A percentile compares a stretch with the other conserved stretches of the same genome.
Conservation (phyloP, 2,888 invertebrate genomes). For the Achlya flavicornis region DNA sequence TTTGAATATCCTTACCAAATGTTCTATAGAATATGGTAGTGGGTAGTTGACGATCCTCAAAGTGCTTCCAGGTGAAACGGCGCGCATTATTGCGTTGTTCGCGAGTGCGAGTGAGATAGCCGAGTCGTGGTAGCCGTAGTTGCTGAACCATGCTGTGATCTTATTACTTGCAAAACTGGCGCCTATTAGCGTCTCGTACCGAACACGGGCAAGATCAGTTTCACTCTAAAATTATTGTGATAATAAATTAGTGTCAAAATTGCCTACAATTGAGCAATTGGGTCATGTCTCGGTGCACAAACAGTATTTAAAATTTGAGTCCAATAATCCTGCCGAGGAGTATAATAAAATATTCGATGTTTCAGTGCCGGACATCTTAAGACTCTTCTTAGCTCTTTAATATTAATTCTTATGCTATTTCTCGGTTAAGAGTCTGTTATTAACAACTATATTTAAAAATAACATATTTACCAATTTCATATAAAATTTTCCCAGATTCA, state of each 20-base stretch:
- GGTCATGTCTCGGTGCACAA: too few relatives aligned
- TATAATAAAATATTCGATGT: too few relatives aligned
- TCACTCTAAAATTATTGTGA: constrained; percentile 48
- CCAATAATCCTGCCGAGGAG: too few relatives aligned
- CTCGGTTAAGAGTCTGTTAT: too few relatives aligned
- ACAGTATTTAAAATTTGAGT: too few relatives aligned
- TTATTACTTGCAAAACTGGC: constrained; percentile 77
- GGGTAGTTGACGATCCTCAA: constrained; percentile 86
- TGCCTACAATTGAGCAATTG: too few relatives aligned
- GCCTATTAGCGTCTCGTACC: constrained; percentile 82
- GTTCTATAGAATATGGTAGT: constrained; percentile 86
- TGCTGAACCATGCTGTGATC: constrained; percentile 89
- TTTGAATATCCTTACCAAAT: constrained; percentile 72
- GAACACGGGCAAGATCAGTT: constrained; percentile 65
- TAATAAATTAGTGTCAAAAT: background rate
- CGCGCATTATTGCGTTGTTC: constrained; percentile 85
- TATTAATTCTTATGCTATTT: too few relatives aligned
- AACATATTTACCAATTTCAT: constrained; percentile 65
- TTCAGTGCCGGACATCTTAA: too few relatives aligned
- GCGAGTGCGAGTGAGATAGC: constrained; percentile 87
- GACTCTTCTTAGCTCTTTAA: too few relatives aligned
- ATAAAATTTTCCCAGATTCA: constrained; percentile 68
- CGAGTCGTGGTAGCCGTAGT: constrained; percentile 90
- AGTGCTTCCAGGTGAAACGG: constrained; percentile 67
- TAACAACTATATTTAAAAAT: constrained; percentile 3